A percentile compares a stretch with the other conserved stretches of the same genome.
Evolutionary conservation across 2,797 vertebrate species (phyloP).

Genomic region (Poeciliopsis paucimaculata): DNA sequence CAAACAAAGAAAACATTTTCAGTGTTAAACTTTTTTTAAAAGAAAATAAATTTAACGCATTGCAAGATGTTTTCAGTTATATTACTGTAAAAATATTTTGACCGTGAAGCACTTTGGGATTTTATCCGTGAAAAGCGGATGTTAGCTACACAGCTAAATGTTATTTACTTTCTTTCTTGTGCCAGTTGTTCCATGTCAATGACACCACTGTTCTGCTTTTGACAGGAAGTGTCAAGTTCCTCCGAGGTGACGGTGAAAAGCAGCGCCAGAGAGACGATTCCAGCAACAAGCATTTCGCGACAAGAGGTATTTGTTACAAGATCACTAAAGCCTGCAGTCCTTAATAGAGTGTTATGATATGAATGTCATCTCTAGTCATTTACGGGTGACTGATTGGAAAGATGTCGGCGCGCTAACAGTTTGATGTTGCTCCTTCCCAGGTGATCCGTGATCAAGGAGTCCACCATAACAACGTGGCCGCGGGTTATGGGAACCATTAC

Average conservation of each 20-base stretch:
- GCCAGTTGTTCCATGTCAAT: slow-evolving; percentile 1
- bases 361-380: slow-evolving; percentile 18
- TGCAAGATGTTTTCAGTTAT: not conserved
- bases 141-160: not conserved
- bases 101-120: not conserved
- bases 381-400: slow-evolving; percentile 38
- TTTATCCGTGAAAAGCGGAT: not conserved
- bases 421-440: slow-evolving; percentile 61
- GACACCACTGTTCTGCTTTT: slow-evolving; percentile 36
- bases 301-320: slow-evolving; percentile 80
- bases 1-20: not conserved
- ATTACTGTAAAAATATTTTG: not conserved
- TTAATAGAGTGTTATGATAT: slow-evolving; percentile 16
- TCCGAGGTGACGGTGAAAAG: slow-evolving; percentile 81
- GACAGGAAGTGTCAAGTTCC: slow-evolving; percentile 84
- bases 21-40: not conserved
- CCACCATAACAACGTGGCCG: slow-evolving; percentile 72
- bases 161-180: not conserved
- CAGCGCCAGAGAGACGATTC: slow-evolving; percentile 75
- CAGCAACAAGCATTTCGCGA: slow-evolving; percentile 73
- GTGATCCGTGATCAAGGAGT: slow-evolving; percentile 74
- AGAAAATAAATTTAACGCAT: not conserved
- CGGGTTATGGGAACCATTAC: slow-evolving; percentile 77
- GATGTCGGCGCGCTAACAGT: slow-evolving; percentile 29
- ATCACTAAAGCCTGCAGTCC: not conserved